A percentile compares a stretch with the other conserved stretches of the same genome.
These are phyloP conservation scores for Lepidostoma basale DNA, from an alignment of 1,140 invertebrate species.

Conservation along the genomic window DNA sequence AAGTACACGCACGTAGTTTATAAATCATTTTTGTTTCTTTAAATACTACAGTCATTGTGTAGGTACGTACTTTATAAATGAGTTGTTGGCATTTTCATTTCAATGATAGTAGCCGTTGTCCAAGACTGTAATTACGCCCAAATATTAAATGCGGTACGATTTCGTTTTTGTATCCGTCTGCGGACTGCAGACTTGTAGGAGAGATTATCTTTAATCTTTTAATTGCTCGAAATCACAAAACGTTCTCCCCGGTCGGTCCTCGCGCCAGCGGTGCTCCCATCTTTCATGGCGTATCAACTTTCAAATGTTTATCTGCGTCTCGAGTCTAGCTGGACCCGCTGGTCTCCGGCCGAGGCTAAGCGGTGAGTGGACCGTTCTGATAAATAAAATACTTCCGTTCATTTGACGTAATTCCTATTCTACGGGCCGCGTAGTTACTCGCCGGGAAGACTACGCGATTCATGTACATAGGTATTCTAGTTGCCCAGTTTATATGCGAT, in stretches of 20 bases:
- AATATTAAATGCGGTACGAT: background rate
- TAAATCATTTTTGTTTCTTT: too few species aligned
- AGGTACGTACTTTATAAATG: background rate
- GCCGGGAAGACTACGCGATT: too few species aligned
- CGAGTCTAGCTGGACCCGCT: too few species aligned
- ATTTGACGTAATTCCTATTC: background rate
- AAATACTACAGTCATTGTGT: too few species aligned
- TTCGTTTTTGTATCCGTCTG: slow-evolving; percentile 4
- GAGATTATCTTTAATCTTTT: background rate
- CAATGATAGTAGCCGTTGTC: background rate
- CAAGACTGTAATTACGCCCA: background rate
- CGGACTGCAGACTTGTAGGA: too few species aligned
- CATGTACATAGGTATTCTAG: too few species aligned
- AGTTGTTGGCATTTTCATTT: slow-evolving; percentile 10
- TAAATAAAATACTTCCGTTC: slow-evolving; percentile 19
- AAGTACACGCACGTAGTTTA: too few species aligned
- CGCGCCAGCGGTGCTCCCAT: background rate
- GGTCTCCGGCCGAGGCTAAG: too few species aligned
- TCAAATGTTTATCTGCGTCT: slow-evolving; percentile 8
- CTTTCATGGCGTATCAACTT: slow-evolving; percentile 13
- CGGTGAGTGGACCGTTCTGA: background rate
- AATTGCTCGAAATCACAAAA: slow-evolving; percentile 4
- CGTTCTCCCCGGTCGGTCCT: background rate
- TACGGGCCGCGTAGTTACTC: too few species aligned
- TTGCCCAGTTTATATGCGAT: too few species aligned